Base-by-base conservation (phyloP, 2,888 invertebrate genomes). In the Gonocerus acuteangulatus region DNA sequence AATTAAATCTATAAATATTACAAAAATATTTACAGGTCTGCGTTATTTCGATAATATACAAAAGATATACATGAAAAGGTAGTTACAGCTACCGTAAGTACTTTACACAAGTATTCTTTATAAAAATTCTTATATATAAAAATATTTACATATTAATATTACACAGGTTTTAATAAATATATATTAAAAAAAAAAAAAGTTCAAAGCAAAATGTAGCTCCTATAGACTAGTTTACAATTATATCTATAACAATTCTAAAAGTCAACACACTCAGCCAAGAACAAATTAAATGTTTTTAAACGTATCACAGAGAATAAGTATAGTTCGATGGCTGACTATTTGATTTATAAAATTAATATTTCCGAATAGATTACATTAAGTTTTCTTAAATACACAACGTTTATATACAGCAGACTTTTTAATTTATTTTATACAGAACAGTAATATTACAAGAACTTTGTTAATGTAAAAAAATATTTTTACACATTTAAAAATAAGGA, bases 311-410 rank as follows among this genome's bases (percentile, higher is more conserved):
- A 57, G 36, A 44, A 27, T 18, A 57, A 57, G 23, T 32, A 45
- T 57, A 57, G 56, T 57, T 42, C 23, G 27, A 23, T 57, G 56
- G 56, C 56, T 57, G 56, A 57, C 42, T 36, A 52, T 57, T 57
- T 44, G 45, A 32, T 57, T 45, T 22, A 47, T 9, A 7, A 7
- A 16, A 47, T 4, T 7, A 16, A 22, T 47, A 16, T 21, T 21
- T 21, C 47, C 22, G 22, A 47, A 22, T n/a, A 47, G 19, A 2
- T 18, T 22, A 47, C 21, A 47, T 22, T 18, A n/a, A n/a, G 9
- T 21, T 47, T 18, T 19, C 19, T 47, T 7, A 47, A 18, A 21
- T n/a, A 47, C 16, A 18, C 19, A 47, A 18, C 9, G 2, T 19
- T 47, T 47, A 39, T 52, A 15, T 52, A 52, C 52, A 52, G 21